These are phyloP conservation scores for Pantherophis alleghaniensis DNA, from an alignment of 2,797 vertebrate genomes.

Conservation along the genomic window DNA sequence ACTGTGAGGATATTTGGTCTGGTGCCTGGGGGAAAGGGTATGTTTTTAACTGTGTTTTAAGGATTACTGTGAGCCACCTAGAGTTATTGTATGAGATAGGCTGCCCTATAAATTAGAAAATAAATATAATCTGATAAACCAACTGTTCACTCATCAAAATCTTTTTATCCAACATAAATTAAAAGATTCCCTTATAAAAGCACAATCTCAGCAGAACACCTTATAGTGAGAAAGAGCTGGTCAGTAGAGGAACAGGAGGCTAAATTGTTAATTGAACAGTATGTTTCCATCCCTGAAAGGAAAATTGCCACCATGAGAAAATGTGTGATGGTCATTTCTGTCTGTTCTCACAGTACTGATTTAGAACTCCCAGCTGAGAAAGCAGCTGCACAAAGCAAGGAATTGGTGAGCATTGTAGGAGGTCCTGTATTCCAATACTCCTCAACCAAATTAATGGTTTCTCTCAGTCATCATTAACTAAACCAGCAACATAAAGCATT, in stretches of 20 bases:
- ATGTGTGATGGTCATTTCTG: slow-evolving; percentile 55
- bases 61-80: background rate
- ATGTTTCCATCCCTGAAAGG: slow-evolving; percentile 50
- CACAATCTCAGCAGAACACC: slow-evolving; percentile 4
- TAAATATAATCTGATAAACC: background rate
- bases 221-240: slow-evolving; percentile 20
- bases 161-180: background rate
- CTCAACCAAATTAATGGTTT: slow-evolving; percentile 61
- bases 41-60: background rate
- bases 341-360: slow-evolving; percentile 56
- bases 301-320: slow-evolving; percentile 41
- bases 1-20: background rate
- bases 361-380: slow-evolving; percentile 68
- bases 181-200: slow-evolving; percentile 23
- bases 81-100: background rate
- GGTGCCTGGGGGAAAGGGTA: background rate
- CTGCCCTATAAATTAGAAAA: background rate
- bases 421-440: slow-evolving; percentile 44
- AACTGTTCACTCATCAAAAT: background rate
- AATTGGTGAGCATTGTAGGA: slow-evolving; percentile 58
- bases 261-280: slow-evolving; percentile 42
- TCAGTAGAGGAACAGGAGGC: slow-evolving; percentile 39
- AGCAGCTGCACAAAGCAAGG: slow-evolving; percentile 63
- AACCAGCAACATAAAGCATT: slow-evolving; percentile 50
- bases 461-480: slow-evolving; percentile 55